Evolutionary conservation across 1,140 invertebrate species (phyloP).

Genomic region (Drosophila nikananu): DNA sequence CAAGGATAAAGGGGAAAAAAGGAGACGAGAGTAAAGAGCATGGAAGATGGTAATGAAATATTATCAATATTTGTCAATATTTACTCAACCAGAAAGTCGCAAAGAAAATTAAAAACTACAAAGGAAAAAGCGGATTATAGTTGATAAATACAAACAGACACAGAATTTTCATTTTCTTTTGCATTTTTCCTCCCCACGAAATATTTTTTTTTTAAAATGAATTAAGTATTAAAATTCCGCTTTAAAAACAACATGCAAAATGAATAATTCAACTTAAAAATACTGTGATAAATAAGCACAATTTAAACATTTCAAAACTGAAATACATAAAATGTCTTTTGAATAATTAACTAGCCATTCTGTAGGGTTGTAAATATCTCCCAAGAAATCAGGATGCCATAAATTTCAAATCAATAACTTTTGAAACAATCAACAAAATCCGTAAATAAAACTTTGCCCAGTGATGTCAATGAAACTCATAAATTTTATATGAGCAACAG

Average conservation of each 20-base stretch:
- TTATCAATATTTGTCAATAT: conserved; percentile 52
- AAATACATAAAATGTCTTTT: conserved; percentile 1
- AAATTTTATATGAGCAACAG: conserved; percentile 36
- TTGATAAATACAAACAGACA: background rate
- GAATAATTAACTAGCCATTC: conserved; percentile 22
- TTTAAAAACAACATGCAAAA: background rate
- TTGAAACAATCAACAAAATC: conserved; percentile 14
- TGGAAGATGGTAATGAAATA: conserved; percentile 40
- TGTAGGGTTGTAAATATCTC: conserved; percentile 1
- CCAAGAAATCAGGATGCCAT: conserved; percentile 11
- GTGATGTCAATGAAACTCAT: conserved; percentile 23
- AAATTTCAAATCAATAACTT: conserved; percentile 31
- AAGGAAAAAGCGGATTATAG: conserved; percentile 16
- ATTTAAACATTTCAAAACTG: background rate
- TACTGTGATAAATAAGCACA: background rate
- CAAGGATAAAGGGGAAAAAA: conserved; percentile 2
- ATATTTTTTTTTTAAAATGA: background rate
- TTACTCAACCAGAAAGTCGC: conserved; percentile 18
- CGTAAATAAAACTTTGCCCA: conserved; percentile 19
- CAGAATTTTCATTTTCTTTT: accelerated
- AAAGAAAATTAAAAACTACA: conserved; percentile 22
- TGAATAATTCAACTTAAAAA: background rate
- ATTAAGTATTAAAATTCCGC: background rate
- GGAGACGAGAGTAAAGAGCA: background rate
- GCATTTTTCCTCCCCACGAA: accelerated